These are phyloP conservation scores for Oithona nana DNA, from an alignment of 2,888 invertebrate genomes.

Conservation along the genomic window DNA sequence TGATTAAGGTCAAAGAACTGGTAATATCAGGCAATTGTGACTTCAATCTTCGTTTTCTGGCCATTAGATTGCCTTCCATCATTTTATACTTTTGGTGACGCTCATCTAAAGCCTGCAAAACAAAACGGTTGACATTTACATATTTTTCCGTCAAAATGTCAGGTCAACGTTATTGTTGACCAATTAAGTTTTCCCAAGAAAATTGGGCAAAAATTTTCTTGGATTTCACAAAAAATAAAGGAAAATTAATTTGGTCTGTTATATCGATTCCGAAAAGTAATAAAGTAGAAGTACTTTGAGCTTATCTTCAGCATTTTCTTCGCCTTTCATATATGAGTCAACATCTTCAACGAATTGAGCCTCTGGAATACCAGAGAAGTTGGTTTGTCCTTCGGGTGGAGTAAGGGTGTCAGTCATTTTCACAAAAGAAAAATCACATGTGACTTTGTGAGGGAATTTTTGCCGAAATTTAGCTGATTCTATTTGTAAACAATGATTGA, in stretches of 20 bases:
- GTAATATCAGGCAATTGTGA: slow-evolving; percentile 86
- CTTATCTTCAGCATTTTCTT: slow-evolving; percentile 42
- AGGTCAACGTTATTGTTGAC: neutral
- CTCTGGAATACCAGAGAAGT: slow-evolving; percentile 20
- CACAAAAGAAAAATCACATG: neutral
- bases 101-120: slow-evolving; percentile 68
- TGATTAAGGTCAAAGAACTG: slow-evolving; percentile 74
- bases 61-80: slow-evolving; percentile 78
- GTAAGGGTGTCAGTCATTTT: neutral
- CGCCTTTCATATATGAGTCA: slow-evolving; percentile 81
- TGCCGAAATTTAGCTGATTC: neutral
- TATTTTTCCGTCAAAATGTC: neutral
- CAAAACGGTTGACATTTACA: slow-evolving; percentile 42
- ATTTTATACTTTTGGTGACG: slow-evolving; percentile 90
- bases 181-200: too few relatives aligned
- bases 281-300: neutral
- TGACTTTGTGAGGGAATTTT: too few relatives aligned
- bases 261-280: too few relatives aligned
- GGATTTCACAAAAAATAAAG: too few relatives aligned
- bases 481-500: neutral
- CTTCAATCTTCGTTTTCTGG: slow-evolving; percentile 61
- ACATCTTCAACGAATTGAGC: slow-evolving; percentile 52
- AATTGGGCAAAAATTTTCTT: too few relatives aligned
- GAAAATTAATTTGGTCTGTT: too few relatives aligned
- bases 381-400: slow-evolving; percentile 8